A percentile compares a stretch with the other conserved stretches of the same genome.
Evolutionary conservation across 2,113 vertebrate species (phyloP).

Genomic region (Piaya cayana): DNA sequence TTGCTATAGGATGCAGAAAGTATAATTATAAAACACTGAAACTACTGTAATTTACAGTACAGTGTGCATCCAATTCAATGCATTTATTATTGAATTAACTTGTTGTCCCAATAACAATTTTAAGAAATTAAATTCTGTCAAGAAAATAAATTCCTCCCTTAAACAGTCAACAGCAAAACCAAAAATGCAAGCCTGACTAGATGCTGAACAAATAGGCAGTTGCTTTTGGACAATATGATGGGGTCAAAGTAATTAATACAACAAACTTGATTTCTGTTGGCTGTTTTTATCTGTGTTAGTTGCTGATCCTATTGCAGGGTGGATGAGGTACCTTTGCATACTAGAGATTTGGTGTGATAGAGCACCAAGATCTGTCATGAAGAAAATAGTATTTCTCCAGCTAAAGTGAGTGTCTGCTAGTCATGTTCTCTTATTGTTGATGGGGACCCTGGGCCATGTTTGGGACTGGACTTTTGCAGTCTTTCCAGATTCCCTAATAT

Average conservation of each 20-base stretch:
- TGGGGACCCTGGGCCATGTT: not conserved
- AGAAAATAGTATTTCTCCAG: not conserved
- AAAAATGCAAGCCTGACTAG: not conserved
- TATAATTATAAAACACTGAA: conserved; percentile 73
- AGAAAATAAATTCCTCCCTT: not conserved
- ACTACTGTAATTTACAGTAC: not conserved
- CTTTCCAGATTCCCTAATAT: not conserved
- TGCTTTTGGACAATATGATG: not conserved
- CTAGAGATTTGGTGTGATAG: not conserved
- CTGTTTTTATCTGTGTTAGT: not conserved
- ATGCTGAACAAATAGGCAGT: not conserved
- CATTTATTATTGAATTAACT: not conserved
- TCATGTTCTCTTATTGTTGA: not conserved
- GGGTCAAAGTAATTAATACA: not conserved
- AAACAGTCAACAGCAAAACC: not conserved
- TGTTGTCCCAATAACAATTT: not conserved
- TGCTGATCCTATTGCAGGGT: conserved; percentile 20
- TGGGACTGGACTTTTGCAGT: not conserved
- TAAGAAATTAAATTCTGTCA: not conserved
- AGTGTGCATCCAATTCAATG: not conserved
- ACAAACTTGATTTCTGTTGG: not conserved
- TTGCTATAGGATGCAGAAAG: conserved; percentile 70
- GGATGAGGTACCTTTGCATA: not conserved
- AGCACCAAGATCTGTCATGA: not conserved
- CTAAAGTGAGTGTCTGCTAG: not conserved